Conservation (phyloP, 2,113 vertebrate genomes). For the Penelope pileata region DNA sequence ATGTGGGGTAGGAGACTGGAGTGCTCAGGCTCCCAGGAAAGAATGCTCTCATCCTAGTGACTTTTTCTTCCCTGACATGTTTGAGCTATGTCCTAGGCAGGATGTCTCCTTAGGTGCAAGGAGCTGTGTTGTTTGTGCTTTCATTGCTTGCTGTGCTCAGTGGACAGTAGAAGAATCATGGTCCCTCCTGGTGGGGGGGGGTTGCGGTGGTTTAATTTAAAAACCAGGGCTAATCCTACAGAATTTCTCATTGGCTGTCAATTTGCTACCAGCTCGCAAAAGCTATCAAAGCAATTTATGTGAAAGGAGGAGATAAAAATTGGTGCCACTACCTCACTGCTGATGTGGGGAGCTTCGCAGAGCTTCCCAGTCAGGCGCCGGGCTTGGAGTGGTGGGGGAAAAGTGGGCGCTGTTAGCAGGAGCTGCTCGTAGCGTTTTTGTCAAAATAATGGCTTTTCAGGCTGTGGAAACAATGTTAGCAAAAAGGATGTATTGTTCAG, state of each 20-base stretch:
- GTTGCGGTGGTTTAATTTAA: background rate
- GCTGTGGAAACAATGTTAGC: slow-evolving; percentile 43
- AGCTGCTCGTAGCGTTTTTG: slow-evolving; percentile 36
- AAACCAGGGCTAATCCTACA: background rate
- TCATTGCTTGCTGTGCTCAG: background rate
- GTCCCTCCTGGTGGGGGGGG: background rate
- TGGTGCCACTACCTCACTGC: background rate
- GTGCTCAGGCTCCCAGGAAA: slow-evolving; percentile 5
- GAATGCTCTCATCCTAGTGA: background rate
- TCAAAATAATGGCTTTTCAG: slow-evolving; percentile 55
- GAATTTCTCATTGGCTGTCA: background rate
- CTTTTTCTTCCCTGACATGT: background rate
- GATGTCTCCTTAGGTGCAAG: background rate
- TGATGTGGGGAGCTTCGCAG: background rate
- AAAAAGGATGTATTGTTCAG: slow-evolving; percentile 51
- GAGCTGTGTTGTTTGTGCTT: background rate
- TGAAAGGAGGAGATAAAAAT: background rate
- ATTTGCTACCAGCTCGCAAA: background rate
- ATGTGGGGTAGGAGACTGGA: slow-evolving; percentile 43
- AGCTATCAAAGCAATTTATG: background rate
- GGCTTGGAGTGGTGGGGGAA: background rate
- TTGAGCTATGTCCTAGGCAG: background rate
- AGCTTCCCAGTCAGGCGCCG: background rate
- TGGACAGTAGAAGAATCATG: background rate
- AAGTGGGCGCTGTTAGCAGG: slow-evolving; percentile 30